These are phyloP conservation scores for Mungos mungo DNA, from an alignment of 2,113 vertebrate species.

Conservation along the genomic window DNA sequence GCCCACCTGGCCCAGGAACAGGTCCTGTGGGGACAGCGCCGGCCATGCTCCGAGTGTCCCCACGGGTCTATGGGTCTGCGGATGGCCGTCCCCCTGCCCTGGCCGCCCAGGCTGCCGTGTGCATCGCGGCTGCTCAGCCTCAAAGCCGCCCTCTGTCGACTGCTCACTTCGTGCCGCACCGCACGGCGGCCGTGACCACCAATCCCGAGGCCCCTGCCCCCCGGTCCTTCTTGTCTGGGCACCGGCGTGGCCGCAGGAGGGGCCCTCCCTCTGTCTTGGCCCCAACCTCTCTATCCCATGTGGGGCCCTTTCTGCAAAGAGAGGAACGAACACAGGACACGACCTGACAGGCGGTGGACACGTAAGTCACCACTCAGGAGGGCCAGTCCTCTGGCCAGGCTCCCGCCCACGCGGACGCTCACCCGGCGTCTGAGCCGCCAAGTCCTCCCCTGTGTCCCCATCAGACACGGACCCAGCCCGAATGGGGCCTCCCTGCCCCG, in stretches of 20 bases:
- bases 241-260: neutral
- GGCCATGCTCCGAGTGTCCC: too few species aligned
- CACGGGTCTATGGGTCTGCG: too few species aligned
- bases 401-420: neutral
- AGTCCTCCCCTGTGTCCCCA: fast-evolving
- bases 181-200: too few species aligned
- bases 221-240: neutral
- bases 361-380: conserved; percentile 39
- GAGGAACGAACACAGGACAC: conserved; percentile 52
- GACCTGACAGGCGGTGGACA: neutral
- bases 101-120: too few species aligned
- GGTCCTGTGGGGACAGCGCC: neutral
- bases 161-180: too few species aligned
- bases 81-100: too few species aligned
- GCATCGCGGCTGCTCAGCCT: too few species aligned
- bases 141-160: too few species aligned
- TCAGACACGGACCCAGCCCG: fast-evolving
- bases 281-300: conserved; percentile 52
- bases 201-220: too few species aligned
- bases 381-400: neutral
- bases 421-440: fast-evolving
- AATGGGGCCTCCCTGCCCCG: neutral
- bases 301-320: conserved; percentile 32
- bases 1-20: neutral
- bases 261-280: conserved; percentile 20